A percentile compares a stretch with the other conserved stretches of the same genome.
Evolutionary conservation across 2,113 vertebrate genomes (phyloP).

Genomic region (Ptilorrhoa leucosticta): DNA sequence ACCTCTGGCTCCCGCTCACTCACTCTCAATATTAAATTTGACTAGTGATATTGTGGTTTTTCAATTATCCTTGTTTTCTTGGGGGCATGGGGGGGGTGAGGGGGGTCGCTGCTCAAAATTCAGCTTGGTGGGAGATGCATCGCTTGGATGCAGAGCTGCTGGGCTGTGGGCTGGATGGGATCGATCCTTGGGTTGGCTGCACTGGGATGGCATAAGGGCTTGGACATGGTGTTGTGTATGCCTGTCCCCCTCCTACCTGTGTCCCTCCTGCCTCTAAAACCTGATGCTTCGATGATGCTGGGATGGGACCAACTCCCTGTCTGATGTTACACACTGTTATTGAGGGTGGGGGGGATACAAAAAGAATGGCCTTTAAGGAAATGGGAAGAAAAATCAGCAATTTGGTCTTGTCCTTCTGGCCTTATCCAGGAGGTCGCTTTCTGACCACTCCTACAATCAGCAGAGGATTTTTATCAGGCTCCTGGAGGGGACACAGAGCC

Average conservation of each 20-base stretch:
- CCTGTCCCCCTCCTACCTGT: not conserved
- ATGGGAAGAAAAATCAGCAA: not conserved
- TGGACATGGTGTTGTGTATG: rapidly evolving
- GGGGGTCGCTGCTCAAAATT: not conserved
- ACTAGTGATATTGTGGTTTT: constrained; percentile 64
- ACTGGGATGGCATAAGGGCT: not conserved
- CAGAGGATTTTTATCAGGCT: not conserved
- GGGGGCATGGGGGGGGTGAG: not conserved
- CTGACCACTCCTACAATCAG: not conserved
- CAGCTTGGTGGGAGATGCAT: not conserved
- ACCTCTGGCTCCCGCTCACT: constrained; percentile 62
- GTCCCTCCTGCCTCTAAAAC: not conserved
- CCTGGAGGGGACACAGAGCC: not conserved
- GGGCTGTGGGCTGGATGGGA: not conserved
- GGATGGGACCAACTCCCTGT: not conserved
- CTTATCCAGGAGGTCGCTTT: not conserved
- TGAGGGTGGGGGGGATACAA: too few relatives aligned
- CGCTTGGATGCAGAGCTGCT: not conserved
- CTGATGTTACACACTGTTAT: rapidly evolving
- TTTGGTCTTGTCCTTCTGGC: not conserved
- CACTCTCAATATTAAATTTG: constrained; percentile 66
- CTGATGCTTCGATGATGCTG: rapidly evolving
- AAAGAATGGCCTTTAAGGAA: not conserved
- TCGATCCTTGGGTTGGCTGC: not conserved
- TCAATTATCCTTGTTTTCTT: constrained; percentile 63